phyloP scores from a whole-genome alignment of 2,888 invertebrate species.

The Antitype chi region DNA sequence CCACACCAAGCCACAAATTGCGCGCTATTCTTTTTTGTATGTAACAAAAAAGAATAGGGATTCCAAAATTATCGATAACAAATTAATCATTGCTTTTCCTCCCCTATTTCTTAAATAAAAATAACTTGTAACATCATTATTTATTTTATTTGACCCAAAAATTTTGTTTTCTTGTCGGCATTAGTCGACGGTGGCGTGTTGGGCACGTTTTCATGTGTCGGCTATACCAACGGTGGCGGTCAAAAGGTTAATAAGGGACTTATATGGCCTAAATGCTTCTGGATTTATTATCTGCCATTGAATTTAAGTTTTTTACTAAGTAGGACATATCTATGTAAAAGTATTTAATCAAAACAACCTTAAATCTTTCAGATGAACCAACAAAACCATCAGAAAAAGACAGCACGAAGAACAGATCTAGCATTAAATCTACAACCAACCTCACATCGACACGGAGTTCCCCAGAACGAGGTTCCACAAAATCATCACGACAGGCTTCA shows the following conservation, averaged over 20 bases:
- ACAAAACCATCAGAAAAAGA: slow-evolving; percentile 65
- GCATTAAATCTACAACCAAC: slow-evolving; percentile 52
- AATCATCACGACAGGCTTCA: slow-evolving; percentile 67
- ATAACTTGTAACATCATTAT: too few relatives aligned
- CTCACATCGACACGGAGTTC: slow-evolving; percentile 63
- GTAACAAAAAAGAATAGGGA: too few relatives aligned
- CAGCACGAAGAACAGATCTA: slow-evolving; percentile 55
- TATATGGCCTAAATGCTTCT: neutral
- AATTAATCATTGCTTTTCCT: too few relatives aligned
- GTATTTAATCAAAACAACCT: neutral
- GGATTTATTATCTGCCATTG: neutral
- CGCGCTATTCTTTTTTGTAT: too few relatives aligned
- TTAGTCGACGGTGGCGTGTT: too few relatives aligned
- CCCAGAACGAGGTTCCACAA: slow-evolving; percentile 65
- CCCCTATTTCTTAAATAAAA: too few relatives aligned
- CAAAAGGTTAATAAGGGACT: neutral
- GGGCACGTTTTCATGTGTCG: too few relatives aligned
- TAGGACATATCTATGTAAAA: neutral
- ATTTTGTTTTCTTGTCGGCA: too few relatives aligned
- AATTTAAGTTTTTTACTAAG: neutral
- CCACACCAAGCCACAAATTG: too few relatives aligned
- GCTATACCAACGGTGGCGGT: too few relatives aligned
- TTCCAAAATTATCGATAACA: too few relatives aligned
- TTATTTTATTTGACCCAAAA: too few relatives aligned
- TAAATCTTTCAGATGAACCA: slow-evolving; percentile 73